Evolutionary conservation across 1,140 invertebrate genomes (phyloP).

Genomic region (Zaprionus gabonicus): DNA sequence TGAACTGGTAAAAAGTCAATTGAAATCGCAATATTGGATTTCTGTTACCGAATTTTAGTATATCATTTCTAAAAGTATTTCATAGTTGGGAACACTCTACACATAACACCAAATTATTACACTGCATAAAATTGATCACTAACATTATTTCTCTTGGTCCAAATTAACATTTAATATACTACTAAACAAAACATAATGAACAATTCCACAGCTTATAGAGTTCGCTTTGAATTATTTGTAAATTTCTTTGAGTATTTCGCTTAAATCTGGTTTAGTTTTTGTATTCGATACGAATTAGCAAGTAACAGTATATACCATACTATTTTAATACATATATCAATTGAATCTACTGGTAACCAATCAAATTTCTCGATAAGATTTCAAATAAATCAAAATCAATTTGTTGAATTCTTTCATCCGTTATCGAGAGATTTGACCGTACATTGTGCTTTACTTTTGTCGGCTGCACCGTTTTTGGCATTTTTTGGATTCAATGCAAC

Average conservation of each 20-base stretch:
- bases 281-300: not conserved
- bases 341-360: not conserved
- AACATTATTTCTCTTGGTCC: not conserved
- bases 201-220: not conserved
- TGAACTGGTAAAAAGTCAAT: not conserved
- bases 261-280: not conserved
- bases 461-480: conserved; percentile 40
- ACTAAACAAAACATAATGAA: not conserved
- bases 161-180: not conserved
- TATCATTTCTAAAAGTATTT: not conserved
- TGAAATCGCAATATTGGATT: not conserved
- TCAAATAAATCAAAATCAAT: not conserved
- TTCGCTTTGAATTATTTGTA: not conserved
- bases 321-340: not conserved
- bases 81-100: not conserved
- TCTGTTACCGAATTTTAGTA: not conserved
- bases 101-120: not conserved
- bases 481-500: conserved; percentile 37
- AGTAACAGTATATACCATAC: not conserved
- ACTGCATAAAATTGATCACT: not conserved
- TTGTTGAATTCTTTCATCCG: not conserved
- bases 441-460: conserved; percentile 38
- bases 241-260: not conserved
- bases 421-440: not conserved
- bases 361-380: not conserved